Conservation (phyloP, 2,888 invertebrate species). For the Epinotia ramella region DNA sequence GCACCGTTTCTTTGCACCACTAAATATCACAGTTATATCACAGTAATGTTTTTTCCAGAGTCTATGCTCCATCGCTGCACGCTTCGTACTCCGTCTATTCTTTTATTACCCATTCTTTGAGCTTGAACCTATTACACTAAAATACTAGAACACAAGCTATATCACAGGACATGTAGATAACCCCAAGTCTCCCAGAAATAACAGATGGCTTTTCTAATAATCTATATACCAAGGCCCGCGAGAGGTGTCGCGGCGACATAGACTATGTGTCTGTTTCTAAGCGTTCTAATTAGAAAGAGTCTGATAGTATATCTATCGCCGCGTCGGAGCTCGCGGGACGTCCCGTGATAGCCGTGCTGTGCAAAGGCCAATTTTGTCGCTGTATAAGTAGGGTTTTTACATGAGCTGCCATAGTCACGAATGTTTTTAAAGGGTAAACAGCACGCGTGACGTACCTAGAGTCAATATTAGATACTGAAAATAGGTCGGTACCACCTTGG, state of each 20-base stretch:
- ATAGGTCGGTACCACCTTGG: not conserved
- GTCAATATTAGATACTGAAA: not conserved
- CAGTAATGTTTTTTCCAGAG: slow-evolving; percentile 51
- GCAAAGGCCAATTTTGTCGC: not conserved
- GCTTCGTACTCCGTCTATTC: slow-evolving; percentile 50
- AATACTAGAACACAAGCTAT: slow-evolving; percentile 21
- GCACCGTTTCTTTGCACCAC: slow-evolving; percentile 65
- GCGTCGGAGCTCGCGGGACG: no score
- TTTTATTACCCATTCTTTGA: slow-evolving; percentile 14
- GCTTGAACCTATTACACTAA: slow-evolving; percentile 18
- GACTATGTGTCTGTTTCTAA: no score
- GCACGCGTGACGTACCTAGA: not conserved
- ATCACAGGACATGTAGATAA: slow-evolving; percentile 15
- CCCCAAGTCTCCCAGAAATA: slow-evolving; percentile 10
- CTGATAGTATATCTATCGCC: no score
- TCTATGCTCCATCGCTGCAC: slow-evolving; percentile 56
- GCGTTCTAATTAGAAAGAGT: no score
- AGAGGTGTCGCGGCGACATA: no score
- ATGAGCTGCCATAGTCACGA: not conserved
- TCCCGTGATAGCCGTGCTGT: no score
- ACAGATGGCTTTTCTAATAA: slow-evolving; percentile 21
- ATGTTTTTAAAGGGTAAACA: not conserved
- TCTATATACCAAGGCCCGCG: slow-evolving; percentile 8
- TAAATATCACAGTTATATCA: slow-evolving; percentile 62
- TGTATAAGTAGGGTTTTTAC: not conserved